Evolutionary conservation across 2,113 vertebrate genomes (phyloP), one percentile per base, ranked within the genome.

Genomic region (Silurus asotus): DNA sequence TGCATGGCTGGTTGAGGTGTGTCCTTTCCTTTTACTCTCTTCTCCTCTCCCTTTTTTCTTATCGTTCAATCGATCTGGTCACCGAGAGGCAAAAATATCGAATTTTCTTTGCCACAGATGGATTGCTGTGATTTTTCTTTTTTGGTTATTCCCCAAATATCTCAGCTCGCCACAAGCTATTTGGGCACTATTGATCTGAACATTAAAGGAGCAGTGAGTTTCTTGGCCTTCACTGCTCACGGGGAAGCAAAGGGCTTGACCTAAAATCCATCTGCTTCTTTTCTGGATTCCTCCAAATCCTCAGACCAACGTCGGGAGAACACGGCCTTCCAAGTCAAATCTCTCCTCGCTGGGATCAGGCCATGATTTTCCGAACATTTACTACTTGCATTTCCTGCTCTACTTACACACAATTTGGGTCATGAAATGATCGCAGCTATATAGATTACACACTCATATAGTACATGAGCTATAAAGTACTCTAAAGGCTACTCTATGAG

Each of bases 111-210:
- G 88, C 91, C 93, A 91, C 88, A 92, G 90, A 92, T 87, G 87
- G 91, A 93, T 90, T 80, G 84, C 88, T 69, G 78, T 11, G 58
- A 83, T 83, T 81, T 86, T 77, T 84, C 49, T 51, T 88, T 88
- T 92, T 89, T 79, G 87, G 88, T 88, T 86, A 88, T 67, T 81
- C 86, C 88, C 88, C 85, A 89, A 92, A 92, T 91, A 91, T 92
- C 84, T 65, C 87, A 67, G 90, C 90, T 81, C 64, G 90, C 91
- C 80, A 75, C 85, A 48, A 88, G 90, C 91, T 87, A 90, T 84
- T 84, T 89, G 88, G 86, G 80, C 85, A 79, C 70, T 91, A 93
- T 95, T 92, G 93, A 94, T 94, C 67, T 91, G 92, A 91, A 92
- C 90, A 94, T 94, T 93, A 92, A 91, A 92, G 86, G 87, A 85